Evolutionary conservation across 2,113 vertebrate genomes (phyloP).

Genomic region (Shinisaurus crocodilurus): DNA sequence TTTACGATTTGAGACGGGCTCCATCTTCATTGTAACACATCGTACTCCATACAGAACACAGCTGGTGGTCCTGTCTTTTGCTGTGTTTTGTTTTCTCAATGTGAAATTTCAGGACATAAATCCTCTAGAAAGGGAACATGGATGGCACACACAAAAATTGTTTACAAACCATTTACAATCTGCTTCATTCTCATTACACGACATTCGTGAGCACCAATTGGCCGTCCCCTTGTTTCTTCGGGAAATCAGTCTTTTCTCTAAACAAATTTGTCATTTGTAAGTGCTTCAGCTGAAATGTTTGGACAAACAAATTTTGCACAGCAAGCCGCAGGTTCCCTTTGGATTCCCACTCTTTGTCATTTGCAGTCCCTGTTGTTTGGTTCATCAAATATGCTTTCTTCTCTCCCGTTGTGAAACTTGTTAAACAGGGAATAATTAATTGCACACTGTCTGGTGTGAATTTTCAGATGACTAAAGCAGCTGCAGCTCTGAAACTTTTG

Average conservation of each 20-base stretch:
- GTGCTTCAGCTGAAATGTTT: background rate
- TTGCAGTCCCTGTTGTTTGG: background rate
- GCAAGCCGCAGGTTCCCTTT: background rate
- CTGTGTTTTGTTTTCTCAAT: background rate
- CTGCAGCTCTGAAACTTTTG: background rate
- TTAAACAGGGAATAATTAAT: background rate
- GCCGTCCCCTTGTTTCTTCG: background rate
- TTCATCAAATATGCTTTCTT: background rate
- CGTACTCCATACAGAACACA: background rate
- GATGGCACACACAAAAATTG: background rate
- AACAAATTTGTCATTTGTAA: background rate
- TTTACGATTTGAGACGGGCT: background rate
- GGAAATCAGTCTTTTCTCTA: background rate
- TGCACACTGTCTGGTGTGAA: background rate
- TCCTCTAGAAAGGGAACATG: background rate
- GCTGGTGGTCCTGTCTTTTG: background rate
- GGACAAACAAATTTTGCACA: background rate
- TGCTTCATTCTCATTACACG: background rate
- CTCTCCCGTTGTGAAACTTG: background rate
- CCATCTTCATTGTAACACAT: background rate
- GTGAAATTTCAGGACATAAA: background rate
- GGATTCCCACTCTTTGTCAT: background rate
- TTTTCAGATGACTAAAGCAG: background rate
- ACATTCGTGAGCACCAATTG: background rate
- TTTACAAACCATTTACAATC: background rate